Percentiles rank a stretch among this genome's conserved stretches.
Conservation (phyloP, 2,797 vertebrate genomes). For the Neosilurus mollespiculum region DNA sequence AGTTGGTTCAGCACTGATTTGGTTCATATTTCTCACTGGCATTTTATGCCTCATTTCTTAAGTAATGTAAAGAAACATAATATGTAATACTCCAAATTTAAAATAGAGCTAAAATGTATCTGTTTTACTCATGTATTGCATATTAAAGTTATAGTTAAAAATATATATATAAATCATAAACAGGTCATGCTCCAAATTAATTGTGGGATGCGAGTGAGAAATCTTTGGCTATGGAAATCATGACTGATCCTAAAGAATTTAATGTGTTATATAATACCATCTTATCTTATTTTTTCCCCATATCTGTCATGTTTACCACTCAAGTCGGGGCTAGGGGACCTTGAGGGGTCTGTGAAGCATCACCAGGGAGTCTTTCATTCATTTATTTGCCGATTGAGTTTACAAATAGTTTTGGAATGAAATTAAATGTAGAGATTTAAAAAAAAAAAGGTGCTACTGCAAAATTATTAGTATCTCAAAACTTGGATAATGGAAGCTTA, state of each 20-base stretch:
- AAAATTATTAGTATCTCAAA: too few relatives aligned
- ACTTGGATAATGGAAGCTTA: too few relatives aligned
- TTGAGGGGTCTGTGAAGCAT: not conserved
- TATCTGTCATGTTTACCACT: not conserved
- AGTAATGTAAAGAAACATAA: constrained; percentile 28
- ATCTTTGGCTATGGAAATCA: not conserved
- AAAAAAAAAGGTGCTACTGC: too few relatives aligned
- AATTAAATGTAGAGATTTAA: too few relatives aligned
- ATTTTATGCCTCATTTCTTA: constrained; percentile 28
- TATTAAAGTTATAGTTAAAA: constrained; percentile 4
- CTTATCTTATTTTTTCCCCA: too few relatives aligned
- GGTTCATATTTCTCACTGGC: constrained; percentile 10
- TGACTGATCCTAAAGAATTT: not conserved
- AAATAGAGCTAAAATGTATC: not conserved
- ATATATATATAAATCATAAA: not conserved
- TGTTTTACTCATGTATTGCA: constrained; percentile 4
- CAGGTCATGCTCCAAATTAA: not conserved
- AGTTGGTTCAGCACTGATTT: constrained; percentile 8
- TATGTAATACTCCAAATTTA: constrained; percentile 17
- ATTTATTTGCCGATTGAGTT: too few relatives aligned
- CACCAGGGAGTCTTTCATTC: not conserved
- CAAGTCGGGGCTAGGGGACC: not conserved
- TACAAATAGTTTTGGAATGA: too few relatives aligned
- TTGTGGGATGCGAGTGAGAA: not conserved
- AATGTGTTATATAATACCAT: not conserved